A percentile compares a stretch with the other conserved stretches of the same genome.
Evolutionary conservation across 2,888 invertebrate species (phyloP).

Genomic region (Drosophila diplacantha): DNA sequence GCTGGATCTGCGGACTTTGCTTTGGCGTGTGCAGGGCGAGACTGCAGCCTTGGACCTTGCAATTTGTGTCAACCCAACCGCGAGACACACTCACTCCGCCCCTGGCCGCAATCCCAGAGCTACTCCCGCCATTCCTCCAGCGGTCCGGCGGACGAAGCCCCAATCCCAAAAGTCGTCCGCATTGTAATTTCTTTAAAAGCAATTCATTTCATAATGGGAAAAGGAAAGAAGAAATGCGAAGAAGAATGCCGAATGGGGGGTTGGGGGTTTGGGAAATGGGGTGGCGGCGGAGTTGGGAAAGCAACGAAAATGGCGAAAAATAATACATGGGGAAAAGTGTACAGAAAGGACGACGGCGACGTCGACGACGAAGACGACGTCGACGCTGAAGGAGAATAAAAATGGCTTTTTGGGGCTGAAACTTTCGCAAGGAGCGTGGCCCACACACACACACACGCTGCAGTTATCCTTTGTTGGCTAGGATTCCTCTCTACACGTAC

Average conservation of each 20-base stretch:
- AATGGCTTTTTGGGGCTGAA: constrained; percentile 53
- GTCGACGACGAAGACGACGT: constrained; percentile 23
- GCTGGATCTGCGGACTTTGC: constrained; percentile 31
- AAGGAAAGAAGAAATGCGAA: constrained; percentile 38
- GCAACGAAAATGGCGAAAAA: constrained; percentile 60
- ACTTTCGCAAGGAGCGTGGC: constrained; percentile 43
- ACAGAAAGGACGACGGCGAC: constrained; percentile 44
- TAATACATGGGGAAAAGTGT: constrained; percentile 51
- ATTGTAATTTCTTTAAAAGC: constrained; percentile 75
- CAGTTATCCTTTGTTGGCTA: constrained; percentile 64
- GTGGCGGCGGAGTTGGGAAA: constrained; percentile 21
- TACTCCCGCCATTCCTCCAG: constrained; percentile 10
- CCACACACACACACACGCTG: constrained; percentile 41
- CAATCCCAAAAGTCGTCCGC: constrained; percentile 53
- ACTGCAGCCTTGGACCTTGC: constrained; percentile 42
- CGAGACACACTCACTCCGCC: constrained; percentile 15
- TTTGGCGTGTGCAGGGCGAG: constrained; percentile 32
- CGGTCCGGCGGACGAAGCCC: constrained; percentile 16
- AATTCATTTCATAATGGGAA: constrained; percentile 72
- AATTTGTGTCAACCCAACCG: constrained; percentile 43
- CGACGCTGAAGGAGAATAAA: constrained; percentile 49
- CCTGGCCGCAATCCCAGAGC: constrained; percentile 17
- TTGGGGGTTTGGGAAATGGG: constrained; percentile 2
- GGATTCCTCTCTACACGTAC: constrained; percentile 49
- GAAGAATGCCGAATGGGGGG: constrained; percentile 34